Evolutionary conservation across 2,888 invertebrate species (phyloP).

Genomic region (Drosophila borborema): DNA sequence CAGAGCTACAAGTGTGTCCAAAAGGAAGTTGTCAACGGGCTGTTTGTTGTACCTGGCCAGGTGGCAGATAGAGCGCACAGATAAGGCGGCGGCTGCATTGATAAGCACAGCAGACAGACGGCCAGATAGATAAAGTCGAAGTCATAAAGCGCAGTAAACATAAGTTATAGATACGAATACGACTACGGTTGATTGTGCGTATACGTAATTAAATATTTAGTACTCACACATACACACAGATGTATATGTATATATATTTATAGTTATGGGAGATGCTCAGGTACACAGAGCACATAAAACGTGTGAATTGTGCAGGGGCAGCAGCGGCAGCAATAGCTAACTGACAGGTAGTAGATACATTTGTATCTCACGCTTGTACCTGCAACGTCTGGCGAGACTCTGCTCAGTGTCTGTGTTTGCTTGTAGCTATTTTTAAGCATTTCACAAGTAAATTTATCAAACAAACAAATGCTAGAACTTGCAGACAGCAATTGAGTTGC

Average conservation of each 20-base stretch:
- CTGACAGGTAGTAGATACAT: conserved; percentile 69
- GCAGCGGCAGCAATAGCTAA: conserved; percentile 16
- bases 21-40: conserved; percentile 71
- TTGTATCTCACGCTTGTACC: conserved; percentile 70
- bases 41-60: conserved; percentile 41
- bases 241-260: not conserved
- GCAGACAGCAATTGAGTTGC: conserved; percentile 64
- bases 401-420: conserved; percentile 20
- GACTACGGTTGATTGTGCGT: conserved; percentile 15
- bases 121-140: conserved; percentile 50
- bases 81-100: conserved; percentile 33
- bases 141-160: conserved; percentile 20
- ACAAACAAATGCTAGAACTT: conserved; percentile 65
- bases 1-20: conserved; percentile 31
- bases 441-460: conserved; percentile 76
- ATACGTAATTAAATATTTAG: conserved; percentile 54
- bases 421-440: conserved; percentile 66
- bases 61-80: conserved; percentile 11
- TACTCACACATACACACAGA: conserved; percentile 1
- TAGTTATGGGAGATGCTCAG: conserved; percentile 10
- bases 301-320: conserved; percentile 69
- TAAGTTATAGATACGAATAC: not conserved
- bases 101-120: conserved; percentile 37
- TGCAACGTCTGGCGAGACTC: conserved; percentile 18
- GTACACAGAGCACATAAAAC: conserved; percentile 52